These are phyloP conservation scores for Anthophora plumipes DNA, from an alignment of 2,888 invertebrate species.

Conservation along the genomic window DNA sequence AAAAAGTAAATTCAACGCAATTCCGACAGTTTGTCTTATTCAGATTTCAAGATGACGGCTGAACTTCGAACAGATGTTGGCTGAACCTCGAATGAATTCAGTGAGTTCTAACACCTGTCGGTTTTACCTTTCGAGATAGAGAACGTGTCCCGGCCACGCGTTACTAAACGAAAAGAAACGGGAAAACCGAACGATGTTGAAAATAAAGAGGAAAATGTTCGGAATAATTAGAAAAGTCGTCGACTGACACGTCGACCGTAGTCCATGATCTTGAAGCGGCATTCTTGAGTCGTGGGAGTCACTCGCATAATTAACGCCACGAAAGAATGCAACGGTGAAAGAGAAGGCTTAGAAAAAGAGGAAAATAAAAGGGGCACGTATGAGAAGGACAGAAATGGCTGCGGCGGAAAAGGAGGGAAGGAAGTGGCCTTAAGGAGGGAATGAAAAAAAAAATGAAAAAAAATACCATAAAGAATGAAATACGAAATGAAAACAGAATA, in stretches of 20 bases:
- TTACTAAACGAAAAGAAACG: not conserved
- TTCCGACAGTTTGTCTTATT: not conserved
- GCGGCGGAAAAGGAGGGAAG: constrained; percentile 8
- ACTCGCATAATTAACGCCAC: constrained; percentile 77
- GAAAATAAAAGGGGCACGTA: not conserved
- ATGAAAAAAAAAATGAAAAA: not conserved
- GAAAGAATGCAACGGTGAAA: constrained; percentile 73
- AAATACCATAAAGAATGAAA: constrained; percentile 14
- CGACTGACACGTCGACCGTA: constrained; percentile 63
- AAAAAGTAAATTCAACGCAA: not conserved
- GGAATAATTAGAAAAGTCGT: constrained; percentile 69
- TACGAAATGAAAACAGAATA: constrained; percentile 41
- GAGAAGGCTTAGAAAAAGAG: constrained; percentile 45
- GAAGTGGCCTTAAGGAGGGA: not conserved
- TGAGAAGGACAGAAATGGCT: constrained; percentile 16
- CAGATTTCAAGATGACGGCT: not conserved
- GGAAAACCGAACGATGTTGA: constrained; percentile 30
- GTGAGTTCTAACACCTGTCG: not conserved
- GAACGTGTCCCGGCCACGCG: not conserved
- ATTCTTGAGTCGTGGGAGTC: constrained; percentile 76
- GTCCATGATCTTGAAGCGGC: constrained; percentile 73
- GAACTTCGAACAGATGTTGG: not conserved
- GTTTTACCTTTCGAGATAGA: not conserved
- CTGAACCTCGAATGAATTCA: constrained; percentile 1
- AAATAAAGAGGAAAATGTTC: constrained; percentile 62